Evolutionary conservation across 2,797 vertebrate species (phyloP), one percentile per base, ranked within the genome.

Genomic region (Enteromius thamalakanensis): DNA sequence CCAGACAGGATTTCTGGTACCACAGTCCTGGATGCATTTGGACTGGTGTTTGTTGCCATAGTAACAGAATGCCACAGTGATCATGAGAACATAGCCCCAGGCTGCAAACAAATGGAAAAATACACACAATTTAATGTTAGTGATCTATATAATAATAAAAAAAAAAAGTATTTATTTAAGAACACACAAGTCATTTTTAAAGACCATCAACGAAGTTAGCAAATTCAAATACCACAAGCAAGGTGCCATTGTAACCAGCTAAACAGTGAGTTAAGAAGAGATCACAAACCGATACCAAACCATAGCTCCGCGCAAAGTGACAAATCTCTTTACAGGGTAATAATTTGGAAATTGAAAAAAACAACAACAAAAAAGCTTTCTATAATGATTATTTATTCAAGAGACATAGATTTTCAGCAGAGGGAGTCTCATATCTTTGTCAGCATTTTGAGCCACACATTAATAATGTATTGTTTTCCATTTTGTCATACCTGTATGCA

Each of bases 371-470:
- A n/a, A 58, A 21, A n/a, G 23, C n/a, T 53, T 11, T 53, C 8
- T 53, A 34, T 2, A 32, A 40, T 76, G n/a, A 76, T 76, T 60
- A 60, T 42, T 76, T 76, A 76, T 76, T 60, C 34, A 76, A 40
- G 8, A 60, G 34, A 76, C n/a, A 75, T 51, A 51, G 34, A 60
- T 76, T 76, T 76, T 60, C 34, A 42, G n/a, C 34, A 58, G 21
- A 40, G 72, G 12, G 72, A 58, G n/a, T 76, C 34, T 42, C 0
- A 4, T 60, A 26, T 76, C 53, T 60, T 42, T 42, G 74, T 76
- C 53, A 19, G 74, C 34, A 76, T 76, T 60, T 76, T 76, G 53
- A 76, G 53, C n/a, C 34, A 2, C 34, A 76, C 74, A 60, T 76
- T 60, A 60, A 76, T 58, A 60, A 60, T 42, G 2, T 42, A 60